phyloP scores from a whole-genome alignment of 1,140 invertebrate species.

The Laupala kohalensis region DNA sequence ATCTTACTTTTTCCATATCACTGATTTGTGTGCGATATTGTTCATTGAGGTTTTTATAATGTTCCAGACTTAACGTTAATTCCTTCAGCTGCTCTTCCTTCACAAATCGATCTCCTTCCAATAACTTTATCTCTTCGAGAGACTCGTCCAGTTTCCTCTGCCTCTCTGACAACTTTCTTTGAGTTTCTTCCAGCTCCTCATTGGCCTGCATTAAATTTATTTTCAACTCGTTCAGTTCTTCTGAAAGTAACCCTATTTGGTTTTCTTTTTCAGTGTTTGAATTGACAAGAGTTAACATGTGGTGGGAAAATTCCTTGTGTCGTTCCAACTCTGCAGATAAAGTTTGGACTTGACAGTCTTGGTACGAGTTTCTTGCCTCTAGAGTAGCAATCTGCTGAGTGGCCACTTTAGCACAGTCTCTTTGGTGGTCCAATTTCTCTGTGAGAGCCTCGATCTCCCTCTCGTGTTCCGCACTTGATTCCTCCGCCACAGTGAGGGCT shows the following conservation, averaged over 20 bases:
- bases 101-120: neutral
- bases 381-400: slow-evolving; percentile 3
- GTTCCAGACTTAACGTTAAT: neutral
- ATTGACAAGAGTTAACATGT: neutral
- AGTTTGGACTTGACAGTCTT: neutral
- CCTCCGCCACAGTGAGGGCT: neutral
- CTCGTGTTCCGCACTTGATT: slow-evolving; percentile 1
- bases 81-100: neutral
- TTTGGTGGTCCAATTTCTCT: slow-evolving; percentile 1
- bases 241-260: neutral
- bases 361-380: neutral
- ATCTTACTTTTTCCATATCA: neutral
- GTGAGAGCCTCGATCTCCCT: slow-evolving; percentile 2
- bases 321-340: neutral
- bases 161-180: neutral
- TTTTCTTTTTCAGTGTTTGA: neutral
- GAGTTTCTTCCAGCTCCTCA: neutral
- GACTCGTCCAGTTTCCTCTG: neutral
- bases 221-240: neutral
- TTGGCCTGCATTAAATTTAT: too few relatives aligned
- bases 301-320: slow-evolving; percentile 2
- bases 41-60: neutral
- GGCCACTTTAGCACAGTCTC: neutral
- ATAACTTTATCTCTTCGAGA: neutral
- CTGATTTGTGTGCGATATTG: neutral